Evolutionary conservation across 2,888 invertebrate genomes (phyloP), one percentile per base, ranked within the genome.

Genomic region (Drosophila merina): DNA sequence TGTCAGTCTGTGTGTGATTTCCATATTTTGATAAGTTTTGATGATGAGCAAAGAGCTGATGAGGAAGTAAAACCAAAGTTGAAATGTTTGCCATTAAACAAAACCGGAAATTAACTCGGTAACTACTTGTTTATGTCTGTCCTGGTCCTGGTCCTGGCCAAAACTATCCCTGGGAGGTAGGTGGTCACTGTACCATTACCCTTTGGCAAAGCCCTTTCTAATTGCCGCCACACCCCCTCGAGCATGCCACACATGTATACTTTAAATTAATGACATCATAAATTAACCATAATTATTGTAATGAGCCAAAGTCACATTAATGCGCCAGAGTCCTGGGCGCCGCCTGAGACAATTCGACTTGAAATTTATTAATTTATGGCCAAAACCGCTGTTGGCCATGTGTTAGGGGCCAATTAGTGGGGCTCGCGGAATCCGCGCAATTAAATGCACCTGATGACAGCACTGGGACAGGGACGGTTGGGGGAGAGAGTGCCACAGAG

Each of bases 381-480:
- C 40, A 4, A 7, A 8, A 9, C 75, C 74, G 71, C 75, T 73
- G 74, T 28, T 33, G 31, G 48, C 62, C 54, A 62, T 58, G 68
- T 68, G 68, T 66, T 76, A 77, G 75, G 77, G 77, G 72, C 84
- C 89, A 89, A 89, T 89, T 89, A 88, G 86, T 67, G 63, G 58
- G 9, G 62, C 60, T 56, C 78, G 81, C 84, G 83, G 75, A 85
- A 88, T 77, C 87, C 89, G 89, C 90, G 89, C 88, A 88, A 89
- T 90, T 89, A 90, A 89, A 86, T 81, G 89, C 89, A 89, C 89
- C 89, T 89, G 89, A 89, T 89, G 89, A 87, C 80, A 44, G 48
- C 25, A 48, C 25, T 9, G 12, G 20, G 54, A 60, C 40, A 6
- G 30, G 10, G 8, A 7, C 40, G 28, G 49, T 28, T 3, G 7